Conservation (phyloP, 2,888 invertebrate genomes). For the Ellobium chinense region DNA sequence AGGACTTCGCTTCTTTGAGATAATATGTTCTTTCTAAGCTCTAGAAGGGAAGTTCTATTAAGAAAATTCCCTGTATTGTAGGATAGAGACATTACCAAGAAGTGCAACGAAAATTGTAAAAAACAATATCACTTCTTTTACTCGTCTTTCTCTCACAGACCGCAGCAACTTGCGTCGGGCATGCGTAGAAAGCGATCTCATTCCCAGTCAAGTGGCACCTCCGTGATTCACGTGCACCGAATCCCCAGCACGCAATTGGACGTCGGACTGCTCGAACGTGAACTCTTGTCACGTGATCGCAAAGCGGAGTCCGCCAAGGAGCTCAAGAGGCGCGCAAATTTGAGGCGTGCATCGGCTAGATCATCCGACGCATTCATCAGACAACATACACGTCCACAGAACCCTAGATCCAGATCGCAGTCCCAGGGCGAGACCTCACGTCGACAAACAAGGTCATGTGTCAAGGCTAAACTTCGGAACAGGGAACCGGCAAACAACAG, state of each 20-base stretch:
- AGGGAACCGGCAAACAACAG: no score
- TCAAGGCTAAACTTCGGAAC: neutral
- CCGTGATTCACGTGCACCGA: neutral
- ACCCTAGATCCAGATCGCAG: neutral
- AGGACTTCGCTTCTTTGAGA: no score
- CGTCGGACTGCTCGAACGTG: constrained; percentile 12
- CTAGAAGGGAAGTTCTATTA: no score
- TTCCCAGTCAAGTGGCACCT: neutral
- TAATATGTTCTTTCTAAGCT: no score
- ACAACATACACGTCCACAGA: neutral
- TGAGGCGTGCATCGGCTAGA: neutral
- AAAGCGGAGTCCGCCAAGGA: neutral
- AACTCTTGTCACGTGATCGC: constrained; percentile 3
- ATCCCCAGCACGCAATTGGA: constrained; percentile 23
- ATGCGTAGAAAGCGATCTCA: constrained; percentile 26
- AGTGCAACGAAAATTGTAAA: no score
- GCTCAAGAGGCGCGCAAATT: neutral
- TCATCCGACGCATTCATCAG: neutral
- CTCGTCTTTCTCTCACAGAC: constrained; percentile 15
- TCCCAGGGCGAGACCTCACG: neutral
- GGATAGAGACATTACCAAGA: no score
- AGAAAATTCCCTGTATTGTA: no score
- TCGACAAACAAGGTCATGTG: neutral
- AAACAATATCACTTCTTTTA: no score
- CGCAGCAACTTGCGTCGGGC: neutral